phyloP scores from a whole-genome alignment of 2,113 vertebrate genomes.

The Xiphias gladius region DNA sequence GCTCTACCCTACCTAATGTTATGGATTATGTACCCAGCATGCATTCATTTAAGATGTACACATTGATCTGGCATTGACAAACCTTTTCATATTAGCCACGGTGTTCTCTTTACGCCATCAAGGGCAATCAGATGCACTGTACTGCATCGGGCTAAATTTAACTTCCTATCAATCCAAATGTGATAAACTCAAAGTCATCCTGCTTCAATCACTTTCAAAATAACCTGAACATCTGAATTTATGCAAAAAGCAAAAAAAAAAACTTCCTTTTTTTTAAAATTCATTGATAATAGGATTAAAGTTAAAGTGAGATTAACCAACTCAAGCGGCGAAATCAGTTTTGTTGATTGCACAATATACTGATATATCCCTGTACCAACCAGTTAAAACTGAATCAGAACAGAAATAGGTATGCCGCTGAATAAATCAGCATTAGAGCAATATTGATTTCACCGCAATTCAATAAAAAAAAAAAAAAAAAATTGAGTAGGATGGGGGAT shows the following conservation, averaged over 20 bases:
- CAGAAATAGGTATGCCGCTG: conserved; percentile 52
- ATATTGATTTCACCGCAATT: conserved; percentile 75
- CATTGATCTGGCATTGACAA: conserved; percentile 81
- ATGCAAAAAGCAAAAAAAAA: conserved; percentile 5
- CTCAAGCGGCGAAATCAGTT: conserved; percentile 23
- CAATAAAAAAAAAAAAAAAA: conserved; percentile 46
- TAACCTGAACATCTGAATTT: conserved; percentile 9
- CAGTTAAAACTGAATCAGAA: conserved; percentile 43
- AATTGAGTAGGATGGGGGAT: neutral
- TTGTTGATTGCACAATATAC: conserved; percentile 36
- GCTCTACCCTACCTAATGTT: conserved; percentile 56
- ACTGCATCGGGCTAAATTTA: conserved; percentile 71
- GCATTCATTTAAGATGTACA: conserved; percentile 74
- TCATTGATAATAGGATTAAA: conserved; percentile 14
- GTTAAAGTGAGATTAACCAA: conserved; percentile 2
- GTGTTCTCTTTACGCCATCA: conserved; percentile 72
- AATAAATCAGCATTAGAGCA: conserved; percentile 75
- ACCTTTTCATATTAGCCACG: conserved; percentile 76
- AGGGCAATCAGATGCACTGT: conserved; percentile 76
- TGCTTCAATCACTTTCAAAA: conserved; percentile 60
- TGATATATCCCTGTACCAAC: conserved; percentile 37
- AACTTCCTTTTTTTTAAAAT: neutral
- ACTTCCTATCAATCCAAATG: conserved; percentile 70
- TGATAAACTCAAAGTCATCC: conserved; percentile 66
- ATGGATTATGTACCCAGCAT: conserved; percentile 72